A percentile compares a stretch with the other conserved stretches of the same genome.
Conservation (phyloP, 2,888 invertebrate species). For the Drosophila colorata region DNA sequence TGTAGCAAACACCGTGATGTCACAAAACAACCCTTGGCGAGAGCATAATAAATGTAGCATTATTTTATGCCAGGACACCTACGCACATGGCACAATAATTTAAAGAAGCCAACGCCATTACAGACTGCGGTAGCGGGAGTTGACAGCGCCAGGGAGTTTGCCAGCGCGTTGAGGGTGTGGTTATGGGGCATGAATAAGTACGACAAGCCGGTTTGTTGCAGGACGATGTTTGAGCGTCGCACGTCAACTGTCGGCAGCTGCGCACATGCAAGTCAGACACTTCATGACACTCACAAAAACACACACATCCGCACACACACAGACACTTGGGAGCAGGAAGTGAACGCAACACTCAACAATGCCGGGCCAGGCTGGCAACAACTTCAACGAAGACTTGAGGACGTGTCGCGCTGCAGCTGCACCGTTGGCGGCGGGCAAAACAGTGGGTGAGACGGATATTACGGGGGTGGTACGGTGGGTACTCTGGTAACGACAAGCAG, state of each 20-base stretch:
- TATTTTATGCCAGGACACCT: slow-evolving; percentile 55
- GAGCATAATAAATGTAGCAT: slow-evolving; percentile 52
- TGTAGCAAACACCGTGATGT: neutral
- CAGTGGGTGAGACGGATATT: slow-evolving; percentile 4
- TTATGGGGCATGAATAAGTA: slow-evolving; percentile 46
- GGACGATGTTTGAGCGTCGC: slow-evolving; percentile 63
- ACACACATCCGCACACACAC: slow-evolving; percentile 7
- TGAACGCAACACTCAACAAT: slow-evolving; percentile 64
- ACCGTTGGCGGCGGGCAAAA: slow-evolving; percentile 25
- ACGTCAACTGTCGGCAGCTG: slow-evolving; percentile 75
- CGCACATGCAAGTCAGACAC: slow-evolving; percentile 76
- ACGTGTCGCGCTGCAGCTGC: slow-evolving; percentile 52
- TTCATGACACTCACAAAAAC: slow-evolving; percentile 57
- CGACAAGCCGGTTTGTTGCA: slow-evolving; percentile 40
- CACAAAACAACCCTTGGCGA: neutral
- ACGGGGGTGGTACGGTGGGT: neutral
- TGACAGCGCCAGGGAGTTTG: neutral
- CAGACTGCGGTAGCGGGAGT: slow-evolving; percentile 6
- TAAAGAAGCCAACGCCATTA: slow-evolving; percentile 55
- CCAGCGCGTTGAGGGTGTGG: slow-evolving; percentile 11
- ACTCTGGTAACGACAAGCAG: slow-evolving; percentile 19
- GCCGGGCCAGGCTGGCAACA: slow-evolving; percentile 50
- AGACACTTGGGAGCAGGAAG: slow-evolving; percentile 56
- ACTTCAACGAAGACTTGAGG: slow-evolving; percentile 63
- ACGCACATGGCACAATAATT: slow-evolving; percentile 56